phyloP scores from a whole-genome alignment of 2,797 vertebrate genomes.

The Sebastes vulpes region DNA sequence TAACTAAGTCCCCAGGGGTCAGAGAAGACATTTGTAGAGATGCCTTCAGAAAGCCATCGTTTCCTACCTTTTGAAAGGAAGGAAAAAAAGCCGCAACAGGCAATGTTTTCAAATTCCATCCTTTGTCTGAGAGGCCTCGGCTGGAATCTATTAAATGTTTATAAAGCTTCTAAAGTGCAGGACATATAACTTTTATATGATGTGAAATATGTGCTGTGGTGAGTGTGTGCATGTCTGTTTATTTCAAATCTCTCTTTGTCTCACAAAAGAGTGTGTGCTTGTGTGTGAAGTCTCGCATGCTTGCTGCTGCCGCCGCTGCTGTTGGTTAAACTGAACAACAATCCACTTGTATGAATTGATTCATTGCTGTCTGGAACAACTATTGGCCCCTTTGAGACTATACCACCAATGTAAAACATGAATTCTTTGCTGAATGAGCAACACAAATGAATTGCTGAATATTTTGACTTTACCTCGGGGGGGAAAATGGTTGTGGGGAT shows the following conservation, averaged over 20 bases:
- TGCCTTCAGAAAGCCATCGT: slow-evolving; percentile 62
- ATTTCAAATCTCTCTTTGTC: slow-evolving; percentile 17
- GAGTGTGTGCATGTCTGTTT: slow-evolving; percentile 30
- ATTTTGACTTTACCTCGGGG: slow-evolving; percentile 52
- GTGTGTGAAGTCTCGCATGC: slow-evolving; percentile 10
- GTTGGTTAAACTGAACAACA: slow-evolving; percentile 44
- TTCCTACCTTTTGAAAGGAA: slow-evolving; percentile 14
- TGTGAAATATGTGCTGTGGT: slow-evolving; percentile 25
- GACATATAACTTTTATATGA: slow-evolving; percentile 60
- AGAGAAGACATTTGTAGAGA: slow-evolving; percentile 54
- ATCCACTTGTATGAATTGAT: slow-evolving; percentile 58
- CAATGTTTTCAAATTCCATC: slow-evolving; percentile 49
- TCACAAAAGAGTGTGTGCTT: background rate
- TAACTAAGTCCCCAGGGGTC: slow-evolving; percentile 71
- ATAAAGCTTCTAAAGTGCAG: slow-evolving; percentile 69
- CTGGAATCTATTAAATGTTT: slow-evolving; percentile 80
- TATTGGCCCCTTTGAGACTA: slow-evolving; percentile 54
- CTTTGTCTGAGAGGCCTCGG: slow-evolving; percentile 65
- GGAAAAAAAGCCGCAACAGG: slow-evolving; percentile 2
- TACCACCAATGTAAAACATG: slow-evolving; percentile 56
- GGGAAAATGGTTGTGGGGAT: slow-evolving; percentile 39
- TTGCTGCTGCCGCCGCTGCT: slow-evolving; percentile 6
- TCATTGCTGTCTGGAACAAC: slow-evolving; percentile 53
- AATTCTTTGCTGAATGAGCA: slow-evolving; percentile 63
- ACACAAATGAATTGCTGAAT: slow-evolving; percentile 69